Conservation (phyloP, 2,797 vertebrate species). For the Anisognathus igniventris region DNA sequence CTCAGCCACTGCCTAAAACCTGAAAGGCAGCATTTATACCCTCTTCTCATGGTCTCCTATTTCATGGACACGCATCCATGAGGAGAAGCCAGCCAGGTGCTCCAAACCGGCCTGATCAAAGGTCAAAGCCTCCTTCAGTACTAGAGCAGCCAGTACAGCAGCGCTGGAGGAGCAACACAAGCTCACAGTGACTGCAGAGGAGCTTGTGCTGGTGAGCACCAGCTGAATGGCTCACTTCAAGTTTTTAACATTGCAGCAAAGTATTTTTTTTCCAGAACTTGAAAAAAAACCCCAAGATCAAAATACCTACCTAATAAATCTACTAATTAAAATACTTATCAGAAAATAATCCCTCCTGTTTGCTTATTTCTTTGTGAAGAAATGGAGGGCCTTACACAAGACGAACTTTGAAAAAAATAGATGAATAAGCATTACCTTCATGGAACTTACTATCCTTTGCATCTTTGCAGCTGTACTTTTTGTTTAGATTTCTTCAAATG, state of each 20-base stretch:
- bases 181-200: background rate
- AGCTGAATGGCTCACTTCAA: background rate
- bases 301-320: background rate
- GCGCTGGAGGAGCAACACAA: rapidly evolving
- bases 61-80: rapidly evolving
- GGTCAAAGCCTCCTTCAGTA: background rate
- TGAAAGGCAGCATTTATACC: background rate
- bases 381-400: background rate
- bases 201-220: background rate
- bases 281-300: background rate
- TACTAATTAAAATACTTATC: background rate
- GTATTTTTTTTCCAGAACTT: background rate
- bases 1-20: background rate
- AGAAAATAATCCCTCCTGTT: background rate
- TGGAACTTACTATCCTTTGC: background rate
- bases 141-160: background rate
- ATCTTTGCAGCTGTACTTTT: background rate
- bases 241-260: background rate
- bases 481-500: background rate
- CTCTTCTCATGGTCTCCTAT: background rate
- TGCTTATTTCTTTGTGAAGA: background rate
- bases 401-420: background rate
- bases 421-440: background rate
- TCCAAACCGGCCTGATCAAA: background rate
- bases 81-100: background rate